These are phyloP conservation scores for Apogon hyalosoma DNA, from an alignment of 2,797 vertebrate species.

Conservation along the genomic window DNA sequence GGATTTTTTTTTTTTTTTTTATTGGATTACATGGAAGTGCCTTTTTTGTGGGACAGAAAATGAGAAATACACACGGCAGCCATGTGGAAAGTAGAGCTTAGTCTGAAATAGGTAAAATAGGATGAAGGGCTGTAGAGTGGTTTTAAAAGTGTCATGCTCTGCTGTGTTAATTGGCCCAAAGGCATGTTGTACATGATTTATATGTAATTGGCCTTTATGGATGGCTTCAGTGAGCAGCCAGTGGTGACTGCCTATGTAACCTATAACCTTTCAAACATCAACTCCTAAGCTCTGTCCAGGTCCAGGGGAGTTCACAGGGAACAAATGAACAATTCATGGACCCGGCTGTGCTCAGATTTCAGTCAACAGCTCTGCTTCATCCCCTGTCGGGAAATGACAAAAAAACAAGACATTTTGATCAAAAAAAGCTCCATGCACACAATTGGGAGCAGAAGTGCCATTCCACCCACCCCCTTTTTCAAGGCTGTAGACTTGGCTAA, in stretches of 20 bases:
- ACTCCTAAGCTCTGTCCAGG: slow-evolving; percentile 32
- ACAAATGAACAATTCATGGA: slow-evolving; percentile 59
- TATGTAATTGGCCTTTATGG: slow-evolving; percentile 50
- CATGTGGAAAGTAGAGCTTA: slow-evolving; percentile 27
- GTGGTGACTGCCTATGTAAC: slow-evolving; percentile 41
- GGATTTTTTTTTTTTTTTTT: slow-evolving; percentile 18
- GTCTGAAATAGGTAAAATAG: slow-evolving; percentile 24
- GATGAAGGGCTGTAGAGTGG: slow-evolving; percentile 18
- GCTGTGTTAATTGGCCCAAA: slow-evolving; percentile 36
- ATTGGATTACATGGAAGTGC: slow-evolving; percentile 49
- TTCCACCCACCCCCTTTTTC: slow-evolving; percentile 15
- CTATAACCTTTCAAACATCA: slow-evolving; percentile 30
- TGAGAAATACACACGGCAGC: slow-evolving; percentile 35
- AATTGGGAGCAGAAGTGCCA: slow-evolving; percentile 38
- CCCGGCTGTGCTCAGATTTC: slow-evolving; percentile 56
- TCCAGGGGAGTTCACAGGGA: slow-evolving; percentile 48
- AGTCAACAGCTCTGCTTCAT: slow-evolving; percentile 35
- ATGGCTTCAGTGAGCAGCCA: slow-evolving; percentile 27
- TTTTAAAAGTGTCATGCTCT: slow-evolving; percentile 12
- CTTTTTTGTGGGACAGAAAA: slow-evolving; percentile 18
- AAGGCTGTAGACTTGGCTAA: slow-evolving; percentile 41
- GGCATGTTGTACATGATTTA: slow-evolving; percentile 38
- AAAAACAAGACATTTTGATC: slow-evolving; percentile 48
- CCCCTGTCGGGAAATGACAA: slow-evolving; percentile 28
- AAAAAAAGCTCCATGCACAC: slow-evolving; percentile 38